Conservation (phyloP, 37 sponge, comb jelly and placozoan genomes). For the Halisarca cf. caerulea region DNA sequence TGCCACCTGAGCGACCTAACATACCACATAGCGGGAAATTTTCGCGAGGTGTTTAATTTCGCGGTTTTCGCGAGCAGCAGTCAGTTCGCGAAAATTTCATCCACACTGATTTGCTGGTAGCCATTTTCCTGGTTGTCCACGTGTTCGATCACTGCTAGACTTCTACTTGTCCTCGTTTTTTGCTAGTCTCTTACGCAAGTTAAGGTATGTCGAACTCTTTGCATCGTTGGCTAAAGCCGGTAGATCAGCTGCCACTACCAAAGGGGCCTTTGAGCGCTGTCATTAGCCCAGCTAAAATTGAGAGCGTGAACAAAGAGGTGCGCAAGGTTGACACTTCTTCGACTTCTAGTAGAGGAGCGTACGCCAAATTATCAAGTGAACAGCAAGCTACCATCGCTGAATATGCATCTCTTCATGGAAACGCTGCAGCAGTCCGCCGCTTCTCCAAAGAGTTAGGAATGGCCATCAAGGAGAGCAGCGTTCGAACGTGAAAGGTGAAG, state of each 20-base stretch:
- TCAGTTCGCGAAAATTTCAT: slow-evolving; percentile 6
- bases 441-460: slow-evolving; percentile 1
- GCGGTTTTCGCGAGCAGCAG: background rate
- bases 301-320: background rate
- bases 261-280: background rate
- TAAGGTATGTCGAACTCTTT: background rate
- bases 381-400: background rate
- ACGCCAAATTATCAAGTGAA: background rate
- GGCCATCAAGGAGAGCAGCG: background rate
- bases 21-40: slow-evolving; percentile 17
- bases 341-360: background rate
- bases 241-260: background rate
- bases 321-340: background rate
- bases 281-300: slow-evolving; percentile 9
- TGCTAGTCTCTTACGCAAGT: too few species aligned
- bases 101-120: too few species aligned
- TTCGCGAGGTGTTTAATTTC: background rate
- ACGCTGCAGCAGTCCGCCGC: slow-evolving; percentile 1
- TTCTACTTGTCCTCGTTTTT: too few species aligned
- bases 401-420: slow-evolving; percentile 6
- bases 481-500: background rate
- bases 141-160: too few species aligned
- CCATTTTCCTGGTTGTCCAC: too few species aligned
- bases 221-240: background rate
- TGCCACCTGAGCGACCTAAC: slow-evolving; percentile 37